Base-by-base conservation (phyloP, 2,797 vertebrate species). In the Neosilurus hyrtlii region DNA sequence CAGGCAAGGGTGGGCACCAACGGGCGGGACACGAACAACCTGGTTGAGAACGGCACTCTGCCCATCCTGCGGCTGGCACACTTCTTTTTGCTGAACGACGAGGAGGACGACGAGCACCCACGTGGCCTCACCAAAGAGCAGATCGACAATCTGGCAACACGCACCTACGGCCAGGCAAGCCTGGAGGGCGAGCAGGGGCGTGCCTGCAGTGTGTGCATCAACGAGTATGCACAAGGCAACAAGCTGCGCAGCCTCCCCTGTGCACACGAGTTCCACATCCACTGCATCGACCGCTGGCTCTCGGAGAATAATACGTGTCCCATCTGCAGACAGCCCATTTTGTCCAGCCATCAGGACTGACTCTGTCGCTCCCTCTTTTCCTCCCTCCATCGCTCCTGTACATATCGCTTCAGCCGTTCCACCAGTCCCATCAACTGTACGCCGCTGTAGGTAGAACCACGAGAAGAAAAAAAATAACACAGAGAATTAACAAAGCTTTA, bases 241-340 rank as follows among this genome's bases (percentile, higher is more conserved):
- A 98, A 98, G 92, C 94, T 99, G 89, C 96, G 96, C 62, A 96
- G 95, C 79, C 92, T 99, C 87, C 97, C 97, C 51, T 99, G 97
- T 83, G 92, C 93, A 83, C 97, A 99, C 26, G 97, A 98, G 86
- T 99, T 98, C 90, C 97, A 98, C 89, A 96, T 98, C 87, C 97
- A 99, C 85, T 98, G 97, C 91, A 99, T 99, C 7, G 97, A 99
- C 90, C 96, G 96, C 86, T 99, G 97, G 97, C 95, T 99, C 82
- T 98, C 96, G 8, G 96, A 98, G 90, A 99, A 98, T 92, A 97
- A 97, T 90, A 98, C 97, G 85, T 99, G 97, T 89, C 97, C 97
- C 5, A 95, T 99, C 89, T 99, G 97, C 92, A 95, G 97, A 90
- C 96, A 97, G 90, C 95, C 96, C 83, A 96, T 98, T 56, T 91